Conservation (phyloP, 2,797 vertebrate species). For the Alosa sapidissima region DNA sequence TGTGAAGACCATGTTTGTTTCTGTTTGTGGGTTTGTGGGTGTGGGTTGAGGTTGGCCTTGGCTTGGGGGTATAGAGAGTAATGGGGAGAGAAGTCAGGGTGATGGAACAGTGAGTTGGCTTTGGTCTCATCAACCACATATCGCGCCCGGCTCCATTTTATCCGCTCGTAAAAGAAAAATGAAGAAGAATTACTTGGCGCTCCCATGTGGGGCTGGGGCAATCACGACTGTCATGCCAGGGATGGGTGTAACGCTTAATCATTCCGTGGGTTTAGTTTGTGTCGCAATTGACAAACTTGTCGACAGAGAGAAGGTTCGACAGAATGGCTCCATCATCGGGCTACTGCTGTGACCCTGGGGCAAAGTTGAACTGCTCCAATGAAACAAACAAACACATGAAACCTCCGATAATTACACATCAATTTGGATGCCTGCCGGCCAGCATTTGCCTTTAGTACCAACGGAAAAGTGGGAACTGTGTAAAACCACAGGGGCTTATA, state of each 20-base stretch:
- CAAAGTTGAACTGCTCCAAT: neutral
- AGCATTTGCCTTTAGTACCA: constrained; percentile 4
- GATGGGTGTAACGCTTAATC: neutral
- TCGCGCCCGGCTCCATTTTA: neutral
- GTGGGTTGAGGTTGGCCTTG: neutral
- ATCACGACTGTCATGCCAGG: neutral
- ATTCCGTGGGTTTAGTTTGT: neutral
- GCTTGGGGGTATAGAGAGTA: neutral
- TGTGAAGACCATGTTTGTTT: neutral
- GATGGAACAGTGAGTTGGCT: constrained; percentile 5
- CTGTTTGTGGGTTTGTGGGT: neutral
- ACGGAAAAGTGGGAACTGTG: neutral
- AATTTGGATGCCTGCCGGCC: neutral
- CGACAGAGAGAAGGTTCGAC: neutral
- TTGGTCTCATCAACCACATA: constrained; percentile 13
- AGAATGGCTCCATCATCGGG: neutral
- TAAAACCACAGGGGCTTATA: neutral
- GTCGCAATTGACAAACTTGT: neutral
- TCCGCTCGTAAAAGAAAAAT: neutral
- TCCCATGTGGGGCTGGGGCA: neutral
- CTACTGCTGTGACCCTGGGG: constrained; percentile 7
- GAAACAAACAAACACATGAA: constrained; percentile 13
- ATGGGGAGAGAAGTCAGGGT: neutral
- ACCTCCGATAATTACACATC: constrained; percentile 16
- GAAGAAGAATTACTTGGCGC: neutral